phyloP scores from a whole-genome alignment of 2,888 invertebrate genomes.

The Oeneis ivallda region DNA sequence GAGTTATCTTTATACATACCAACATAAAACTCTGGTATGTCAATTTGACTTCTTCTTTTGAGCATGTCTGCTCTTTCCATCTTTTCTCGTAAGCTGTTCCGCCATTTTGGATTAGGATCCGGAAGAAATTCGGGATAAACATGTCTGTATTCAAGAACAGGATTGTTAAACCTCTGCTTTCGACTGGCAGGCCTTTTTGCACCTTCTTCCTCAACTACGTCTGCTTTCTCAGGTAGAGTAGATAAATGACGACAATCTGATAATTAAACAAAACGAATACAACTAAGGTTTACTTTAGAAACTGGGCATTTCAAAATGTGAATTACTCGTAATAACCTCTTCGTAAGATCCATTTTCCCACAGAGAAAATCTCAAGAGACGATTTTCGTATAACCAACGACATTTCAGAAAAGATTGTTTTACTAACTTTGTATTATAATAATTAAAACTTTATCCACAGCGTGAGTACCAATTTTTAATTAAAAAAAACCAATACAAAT shows the following conservation, averaged over 20 bases:
- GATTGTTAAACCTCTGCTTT: constrained; percentile 50
- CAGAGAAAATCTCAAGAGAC: constrained; percentile 49
- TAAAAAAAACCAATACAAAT: no score
- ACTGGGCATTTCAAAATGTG: background rate
- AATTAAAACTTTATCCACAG: background rate
- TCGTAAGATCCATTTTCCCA: constrained; percentile 63
- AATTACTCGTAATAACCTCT: constrained; percentile 57
- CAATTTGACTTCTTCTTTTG: constrained; percentile 88
- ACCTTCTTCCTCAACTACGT: constrained; percentile 40
- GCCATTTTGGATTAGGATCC: constrained; percentile 87
- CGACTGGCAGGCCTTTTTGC: constrained; percentile 45
- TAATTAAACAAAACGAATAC: constrained; percentile 10
- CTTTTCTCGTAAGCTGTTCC: constrained; percentile 92
- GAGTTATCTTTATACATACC: constrained; percentile 79
- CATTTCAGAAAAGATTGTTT: constrained; percentile 46
- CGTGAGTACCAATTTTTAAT: background rate
- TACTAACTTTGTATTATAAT: background rate
- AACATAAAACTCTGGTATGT: constrained; percentile 99
- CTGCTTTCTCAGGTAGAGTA: constrained; percentile 57
- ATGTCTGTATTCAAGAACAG: constrained; percentile 83
- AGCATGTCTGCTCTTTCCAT: constrained; percentile 97
- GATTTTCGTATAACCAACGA: constrained; percentile 60
- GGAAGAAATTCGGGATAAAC: constrained; percentile 96
- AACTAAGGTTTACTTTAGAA: background rate
- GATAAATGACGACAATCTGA: constrained; percentile 63